A percentile compares a stretch with the other conserved stretches of the same genome.
Evolutionary conservation across 2,797 vertebrate genomes (phyloP).

Genomic region (Botia almorhae): DNA sequence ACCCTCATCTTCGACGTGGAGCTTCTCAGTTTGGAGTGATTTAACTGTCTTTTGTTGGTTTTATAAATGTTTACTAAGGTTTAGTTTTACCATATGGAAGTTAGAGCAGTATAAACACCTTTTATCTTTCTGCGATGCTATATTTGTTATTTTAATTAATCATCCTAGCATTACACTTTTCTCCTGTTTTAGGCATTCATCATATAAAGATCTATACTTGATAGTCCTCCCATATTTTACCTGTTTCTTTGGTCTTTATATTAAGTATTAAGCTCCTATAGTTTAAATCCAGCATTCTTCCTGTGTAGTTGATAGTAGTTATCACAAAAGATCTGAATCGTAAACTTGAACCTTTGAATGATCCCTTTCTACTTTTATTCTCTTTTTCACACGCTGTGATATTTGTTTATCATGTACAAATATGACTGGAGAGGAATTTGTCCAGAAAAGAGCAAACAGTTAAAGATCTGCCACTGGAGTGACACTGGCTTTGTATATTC

Average conservation of each 20-base stretch:
- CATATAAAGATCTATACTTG: constrained; percentile 80
- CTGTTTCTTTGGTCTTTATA: background rate
- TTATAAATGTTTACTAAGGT: constrained; percentile 45
- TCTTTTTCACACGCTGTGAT: constrained; percentile 4
- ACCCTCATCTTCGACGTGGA: constrained; percentile 85
- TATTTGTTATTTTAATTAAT: constrained; percentile 7
- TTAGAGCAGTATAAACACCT: constrained; percentile 6
- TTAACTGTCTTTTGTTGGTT: constrained; percentile 26
- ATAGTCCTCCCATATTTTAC: constrained; percentile 69
- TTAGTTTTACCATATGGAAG: constrained; percentile 59
- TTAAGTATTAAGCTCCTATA: background rate
- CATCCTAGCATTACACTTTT: constrained; percentile 73
- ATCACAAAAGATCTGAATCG: constrained; percentile 11
- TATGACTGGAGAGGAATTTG: background rate
- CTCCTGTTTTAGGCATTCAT: constrained; percentile 71
- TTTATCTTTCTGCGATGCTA: background rate
- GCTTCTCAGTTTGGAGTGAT: constrained; percentile 83
- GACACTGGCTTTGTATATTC: constrained; percentile 13
- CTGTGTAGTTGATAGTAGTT: background rate
- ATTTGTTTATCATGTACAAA: background rate
- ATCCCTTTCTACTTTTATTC: background rate
- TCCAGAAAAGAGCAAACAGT: background rate
- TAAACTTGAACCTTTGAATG: constrained; percentile 3
- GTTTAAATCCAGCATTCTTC: constrained; percentile 14
- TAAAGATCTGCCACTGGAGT: background rate